Evolutionary conservation across 2,113 vertebrate genomes (phyloP).

Genomic region (Podarcis raffonei): DNA sequence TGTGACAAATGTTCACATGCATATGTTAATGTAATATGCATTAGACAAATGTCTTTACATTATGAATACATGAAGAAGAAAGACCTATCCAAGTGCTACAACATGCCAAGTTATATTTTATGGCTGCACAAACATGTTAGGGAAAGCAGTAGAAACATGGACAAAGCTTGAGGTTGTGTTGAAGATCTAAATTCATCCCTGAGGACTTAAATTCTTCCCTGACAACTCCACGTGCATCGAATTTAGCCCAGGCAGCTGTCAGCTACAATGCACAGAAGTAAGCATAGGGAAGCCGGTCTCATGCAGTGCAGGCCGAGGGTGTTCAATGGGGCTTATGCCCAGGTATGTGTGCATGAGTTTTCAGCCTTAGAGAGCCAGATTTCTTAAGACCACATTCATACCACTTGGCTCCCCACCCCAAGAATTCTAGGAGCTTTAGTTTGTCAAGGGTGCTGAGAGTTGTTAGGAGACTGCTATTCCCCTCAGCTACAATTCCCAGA

Average conservation of each 20-base stretch:
- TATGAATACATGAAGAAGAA: constrained; percentile 24
- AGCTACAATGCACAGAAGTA: background rate
- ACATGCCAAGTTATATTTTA: constrained; percentile 30
- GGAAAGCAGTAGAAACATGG: background rate
- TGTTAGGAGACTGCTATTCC: no score
- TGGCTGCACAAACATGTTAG: constrained; percentile 3
- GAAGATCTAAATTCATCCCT: constrained; percentile 1
- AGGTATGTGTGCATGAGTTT: background rate
- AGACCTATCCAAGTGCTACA: constrained; percentile 1
- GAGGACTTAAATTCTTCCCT: constrained; percentile 17
- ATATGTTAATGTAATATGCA: constrained; percentile 45
- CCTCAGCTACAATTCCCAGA: no score
- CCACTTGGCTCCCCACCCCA: no score
- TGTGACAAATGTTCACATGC: constrained; percentile 18
- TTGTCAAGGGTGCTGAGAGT: no score
- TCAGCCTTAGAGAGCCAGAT: background rate
- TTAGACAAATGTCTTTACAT: constrained; percentile 28
- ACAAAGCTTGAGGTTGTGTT: background rate
- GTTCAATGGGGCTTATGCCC: background rate
- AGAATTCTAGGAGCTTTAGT: no score
- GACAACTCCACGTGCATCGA: background rate
- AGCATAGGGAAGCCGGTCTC: background rate
- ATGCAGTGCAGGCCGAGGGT: no score
- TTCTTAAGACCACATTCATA: background rate
- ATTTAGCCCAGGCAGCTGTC: background rate